phyloP scores from a whole-genome alignment of 2,113 vertebrate genomes.

The Sorex araneus region DNA sequence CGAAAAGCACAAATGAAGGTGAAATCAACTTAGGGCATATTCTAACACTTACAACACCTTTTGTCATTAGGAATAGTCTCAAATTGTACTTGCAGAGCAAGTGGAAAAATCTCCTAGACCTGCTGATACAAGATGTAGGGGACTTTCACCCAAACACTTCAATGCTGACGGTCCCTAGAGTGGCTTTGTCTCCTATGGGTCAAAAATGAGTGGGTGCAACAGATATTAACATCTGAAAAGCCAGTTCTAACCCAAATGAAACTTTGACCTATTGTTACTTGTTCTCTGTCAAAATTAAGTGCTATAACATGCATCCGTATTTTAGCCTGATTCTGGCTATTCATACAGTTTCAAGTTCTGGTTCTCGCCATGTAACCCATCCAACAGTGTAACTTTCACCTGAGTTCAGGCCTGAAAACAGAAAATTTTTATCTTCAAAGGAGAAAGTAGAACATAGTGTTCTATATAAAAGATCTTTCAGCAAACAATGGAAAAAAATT shows the following conservation, averaged over 20 bases:
- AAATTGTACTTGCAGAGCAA: constrained; percentile 10
- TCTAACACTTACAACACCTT: constrained; percentile 45
- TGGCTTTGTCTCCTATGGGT: neutral
- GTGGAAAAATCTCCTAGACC: constrained; percentile 48
- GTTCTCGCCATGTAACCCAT: neutral
- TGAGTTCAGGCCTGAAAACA: neutral
- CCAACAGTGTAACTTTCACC: neutral
- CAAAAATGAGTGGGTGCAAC: neutral
- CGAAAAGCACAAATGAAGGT: constrained; percentile 78
- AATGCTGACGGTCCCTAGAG: neutral
- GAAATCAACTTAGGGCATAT: constrained; percentile 68
- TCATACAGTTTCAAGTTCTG: neutral
- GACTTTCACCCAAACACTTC: neutral
- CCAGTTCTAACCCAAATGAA: neutral
- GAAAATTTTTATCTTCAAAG: neutral
- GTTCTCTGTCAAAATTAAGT: neutral
- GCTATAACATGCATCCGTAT: neutral
- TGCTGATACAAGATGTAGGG: constrained; percentile 3
- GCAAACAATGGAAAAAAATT: constrained; percentile 35
- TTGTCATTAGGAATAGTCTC: constrained; percentile 34
- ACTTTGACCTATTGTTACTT: neutral
- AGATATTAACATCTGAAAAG: constrained; percentile 5
- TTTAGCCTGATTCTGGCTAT: neutral
- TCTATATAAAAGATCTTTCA: neutral
- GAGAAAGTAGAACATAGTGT: neutral